phyloP scores from a whole-genome alignment of 2,797 vertebrate species.

The Merluccius polli region DNA sequence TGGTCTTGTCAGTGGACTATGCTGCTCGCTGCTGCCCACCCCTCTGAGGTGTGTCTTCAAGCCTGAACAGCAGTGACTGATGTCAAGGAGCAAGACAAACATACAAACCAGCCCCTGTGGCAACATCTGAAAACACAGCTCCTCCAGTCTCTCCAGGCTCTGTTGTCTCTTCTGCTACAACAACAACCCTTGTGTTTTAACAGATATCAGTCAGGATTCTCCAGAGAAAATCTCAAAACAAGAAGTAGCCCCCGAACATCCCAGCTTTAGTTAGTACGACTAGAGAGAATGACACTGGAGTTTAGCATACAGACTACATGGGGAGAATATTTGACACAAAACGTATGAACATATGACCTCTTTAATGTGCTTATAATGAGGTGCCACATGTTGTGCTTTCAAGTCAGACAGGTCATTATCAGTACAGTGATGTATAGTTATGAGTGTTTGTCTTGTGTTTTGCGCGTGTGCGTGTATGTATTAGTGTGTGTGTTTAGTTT shows the following conservation, averaged over 20 bases:
- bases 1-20: background rate
- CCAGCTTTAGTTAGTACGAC: background rate
- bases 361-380: constrained; percentile 42
- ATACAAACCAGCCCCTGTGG: constrained; percentile 55
- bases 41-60: background rate
- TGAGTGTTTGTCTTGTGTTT: constrained; percentile 12
- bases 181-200: constrained; percentile 61
- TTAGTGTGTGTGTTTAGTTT: constrained; percentile 5
- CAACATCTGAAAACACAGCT: constrained; percentile 60
- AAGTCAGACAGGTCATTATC: constrained; percentile 48
- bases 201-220: constrained; percentile 27
- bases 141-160: constrained; percentile 39
- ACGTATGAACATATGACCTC: constrained; percentile 43
- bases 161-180: constrained; percentile 36
- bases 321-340: constrained; percentile 22
- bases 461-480: constrained; percentile 20
- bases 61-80: constrained; percentile 43
- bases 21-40: too few relatives aligned
- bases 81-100: constrained; percentile 64
- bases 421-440: constrained; percentile 14
- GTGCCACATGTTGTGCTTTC: constrained; percentile 42
- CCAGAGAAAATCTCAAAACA: background rate
- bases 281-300: background rate
- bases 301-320: background rate
- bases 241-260: background rate